Evolutionary conservation across 2,888 invertebrate genomes (phyloP).

Genomic region (Pegoplata infirma): DNA sequence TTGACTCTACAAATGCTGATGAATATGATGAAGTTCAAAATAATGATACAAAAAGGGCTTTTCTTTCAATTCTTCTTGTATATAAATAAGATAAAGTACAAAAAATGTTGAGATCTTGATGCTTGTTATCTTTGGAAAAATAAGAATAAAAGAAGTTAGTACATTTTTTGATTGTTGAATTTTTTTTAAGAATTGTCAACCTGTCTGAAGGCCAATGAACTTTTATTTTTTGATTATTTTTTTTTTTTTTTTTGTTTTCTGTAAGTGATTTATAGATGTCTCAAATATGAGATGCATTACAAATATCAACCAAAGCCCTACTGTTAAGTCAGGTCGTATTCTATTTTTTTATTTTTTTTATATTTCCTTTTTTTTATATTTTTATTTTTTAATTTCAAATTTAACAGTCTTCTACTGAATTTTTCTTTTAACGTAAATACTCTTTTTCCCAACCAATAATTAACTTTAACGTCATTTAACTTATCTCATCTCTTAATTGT

Average conservation of each 20-base stretch:
- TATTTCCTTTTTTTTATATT: too few species aligned
- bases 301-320: too few species aligned
- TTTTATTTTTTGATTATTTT: not conserved
- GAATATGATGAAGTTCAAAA: conserved; percentile 59
- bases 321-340: too few species aligned
- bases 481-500: too few species aligned
- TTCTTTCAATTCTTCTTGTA: not conserved
- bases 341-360: too few species aligned
- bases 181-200: conserved; percentile 54
- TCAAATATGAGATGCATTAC: conserved; percentile 47
- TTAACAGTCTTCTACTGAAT: too few species aligned
- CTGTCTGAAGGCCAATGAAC: conserved; percentile 59
- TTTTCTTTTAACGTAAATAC: too few species aligned
- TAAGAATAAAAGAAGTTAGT: conserved; percentile 17
- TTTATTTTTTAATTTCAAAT: too few species aligned
- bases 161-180: conserved; percentile 17
- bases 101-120: conserved; percentile 48
- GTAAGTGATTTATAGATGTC: conserved; percentile 58
- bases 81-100: conserved; percentile 44
- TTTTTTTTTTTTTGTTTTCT: not conserved
- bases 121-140: conserved; percentile 54
- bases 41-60: conserved; percentile 56
- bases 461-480: too few species aligned
- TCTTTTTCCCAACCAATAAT: too few species aligned
- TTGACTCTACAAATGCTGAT: conserved; percentile 38